Evolutionary conservation across 2,113 vertebrate species (phyloP), one percentile per base, ranked within the genome.

Genomic region (Rhinolophus ferrumequinum): DNA sequence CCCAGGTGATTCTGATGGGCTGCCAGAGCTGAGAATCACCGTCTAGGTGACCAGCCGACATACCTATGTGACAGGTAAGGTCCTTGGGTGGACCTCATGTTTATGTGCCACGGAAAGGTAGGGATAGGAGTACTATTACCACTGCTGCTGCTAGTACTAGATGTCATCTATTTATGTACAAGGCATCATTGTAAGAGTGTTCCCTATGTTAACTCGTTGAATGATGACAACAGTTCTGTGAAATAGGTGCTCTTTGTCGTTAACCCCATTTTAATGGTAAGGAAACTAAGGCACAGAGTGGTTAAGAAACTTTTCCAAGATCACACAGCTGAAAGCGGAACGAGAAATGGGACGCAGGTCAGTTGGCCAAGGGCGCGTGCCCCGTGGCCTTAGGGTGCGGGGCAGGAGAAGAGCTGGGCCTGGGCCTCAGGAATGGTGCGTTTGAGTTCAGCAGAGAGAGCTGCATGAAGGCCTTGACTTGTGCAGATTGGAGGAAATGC

Each of bases 21-120:
- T 15, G 13, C 22, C 66, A 22, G 18, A 30, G 73, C 14, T n/a
- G 22, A 84, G 70, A 66, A 67, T n/a, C 28, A 0, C 13, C 8
- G 41, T 24, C 15, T 50, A 26, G 73, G 2, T 54, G 35, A 52
- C 24, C 19, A 47, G 50, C 5, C 0, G 0, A 9, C 35, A 7
- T 6, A 33, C 58, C 38, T 76, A 41, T 80, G 44, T 76, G 66
- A 52, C 38, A 24, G 67, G 33, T 26, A 16, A 82, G 66, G 24
- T 8, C 6, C 50, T 30, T 11, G 2, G 3, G 62, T 30, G 3
- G 41, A 35, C 35, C 33, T 66, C 22, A 30, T 3, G 9, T 50
- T 21, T 44, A 2, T 26, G 15, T 22, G n/a, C 60, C 35, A 6
- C 2, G 2, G 38, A 76, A 19, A 7, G 22, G 14, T 18, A 0